Conservation (phyloP, 2,797 vertebrate genomes). For the Brachymystax lenok region DNA sequence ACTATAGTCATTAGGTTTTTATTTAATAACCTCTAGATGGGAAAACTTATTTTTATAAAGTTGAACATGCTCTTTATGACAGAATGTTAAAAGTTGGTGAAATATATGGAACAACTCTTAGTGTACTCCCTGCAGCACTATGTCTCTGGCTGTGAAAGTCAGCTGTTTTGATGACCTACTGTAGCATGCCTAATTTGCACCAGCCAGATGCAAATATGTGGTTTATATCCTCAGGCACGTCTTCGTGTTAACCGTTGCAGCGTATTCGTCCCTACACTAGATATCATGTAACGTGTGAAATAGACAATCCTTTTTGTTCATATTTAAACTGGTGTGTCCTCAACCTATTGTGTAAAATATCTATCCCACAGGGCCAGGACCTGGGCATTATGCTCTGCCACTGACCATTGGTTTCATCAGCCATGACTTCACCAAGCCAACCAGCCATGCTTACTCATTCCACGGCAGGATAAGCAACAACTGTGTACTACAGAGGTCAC, state of each 20-base stretch:
- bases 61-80: no score
- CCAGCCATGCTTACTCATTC: constrained; percentile 81
- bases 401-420: constrained; percentile 80
- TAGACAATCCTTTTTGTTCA: background rate
- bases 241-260: background rate
- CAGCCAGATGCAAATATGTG: constrained; percentile 25
- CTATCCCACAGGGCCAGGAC: constrained; percentile 77
- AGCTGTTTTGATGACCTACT: constrained; percentile 25
- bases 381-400: constrained; percentile 80
- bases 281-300: background rate
- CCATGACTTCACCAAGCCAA: constrained; percentile 80
- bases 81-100: no score
- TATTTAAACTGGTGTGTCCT: background rate
- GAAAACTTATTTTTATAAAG: no score
- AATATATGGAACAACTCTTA: no score
- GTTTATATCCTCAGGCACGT: constrained; percentile 3
- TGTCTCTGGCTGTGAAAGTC: constrained; percentile 20
- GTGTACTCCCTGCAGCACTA: constrained; percentile 32
- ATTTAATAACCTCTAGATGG: no score
- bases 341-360: background rate
- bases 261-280: background rate
- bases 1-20: no score
- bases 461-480: constrained; percentile 71
- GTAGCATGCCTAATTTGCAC: constrained; percentile 28
- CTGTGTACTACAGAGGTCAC: constrained; percentile 57